Evolutionary conservation across 2,113 vertebrate species (phyloP).

Genomic region (Anolis sagrei): DNA sequence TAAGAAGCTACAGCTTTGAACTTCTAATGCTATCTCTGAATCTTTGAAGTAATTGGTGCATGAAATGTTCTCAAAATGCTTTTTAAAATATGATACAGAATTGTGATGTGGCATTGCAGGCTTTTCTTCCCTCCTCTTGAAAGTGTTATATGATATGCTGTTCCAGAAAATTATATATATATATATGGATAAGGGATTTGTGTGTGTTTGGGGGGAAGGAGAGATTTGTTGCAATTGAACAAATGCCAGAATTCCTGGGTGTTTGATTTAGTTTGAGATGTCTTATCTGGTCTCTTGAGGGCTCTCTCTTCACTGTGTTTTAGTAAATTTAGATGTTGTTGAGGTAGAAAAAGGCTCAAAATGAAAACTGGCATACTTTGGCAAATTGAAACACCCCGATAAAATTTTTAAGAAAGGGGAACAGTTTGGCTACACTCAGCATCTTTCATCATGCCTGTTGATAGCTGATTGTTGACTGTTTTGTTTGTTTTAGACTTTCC

Average conservation of each 20-base stretch:
- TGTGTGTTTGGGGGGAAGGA: not conserved
- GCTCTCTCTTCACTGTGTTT: conserved; percentile 34
- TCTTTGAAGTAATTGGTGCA: conserved; percentile 72
- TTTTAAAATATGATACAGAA: conserved; percentile 61
- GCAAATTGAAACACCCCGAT: conserved; percentile 34
- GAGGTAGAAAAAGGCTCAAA: conserved; percentile 53
- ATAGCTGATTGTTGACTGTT: conserved; percentile 1
- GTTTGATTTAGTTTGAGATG: conserved; percentile 46
- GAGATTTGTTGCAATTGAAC: conserved; percentile 42
- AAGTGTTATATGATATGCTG: conserved; percentile 16
- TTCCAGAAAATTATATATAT: not conserved
- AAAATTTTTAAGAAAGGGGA: not conserved
- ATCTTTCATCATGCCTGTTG: not conserved
- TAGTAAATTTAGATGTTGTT: conserved; percentile 55
- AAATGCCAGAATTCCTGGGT: conserved; percentile 39
- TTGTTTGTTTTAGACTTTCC: not conserved
- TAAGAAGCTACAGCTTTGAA: conserved; percentile 62
- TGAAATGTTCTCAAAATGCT: conserved; percentile 68
- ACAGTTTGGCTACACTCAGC: conserved; percentile 18
- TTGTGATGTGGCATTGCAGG: conserved; percentile 45
- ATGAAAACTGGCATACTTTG: conserved; percentile 28
- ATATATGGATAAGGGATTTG: not conserved
- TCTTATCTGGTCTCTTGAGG: conserved; percentile 47
- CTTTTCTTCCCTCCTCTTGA: not conserved
- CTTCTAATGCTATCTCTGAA: conserved; percentile 60